phyloP scores from a whole-genome alignment of 2,113 vertebrate genomes.

The Arizona elegans region DNA sequence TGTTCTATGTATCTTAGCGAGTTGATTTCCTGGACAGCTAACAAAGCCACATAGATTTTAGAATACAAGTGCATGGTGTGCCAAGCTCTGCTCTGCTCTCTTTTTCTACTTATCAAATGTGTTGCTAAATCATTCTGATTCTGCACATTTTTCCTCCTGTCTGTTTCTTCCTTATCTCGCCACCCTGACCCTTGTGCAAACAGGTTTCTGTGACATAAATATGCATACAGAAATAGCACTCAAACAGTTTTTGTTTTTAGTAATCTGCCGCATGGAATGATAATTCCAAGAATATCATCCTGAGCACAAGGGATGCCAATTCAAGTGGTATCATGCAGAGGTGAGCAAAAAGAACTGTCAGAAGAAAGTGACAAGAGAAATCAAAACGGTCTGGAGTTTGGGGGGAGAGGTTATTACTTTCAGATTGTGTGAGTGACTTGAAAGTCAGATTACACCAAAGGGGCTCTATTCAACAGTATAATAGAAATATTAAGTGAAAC shows the following conservation, averaged over 20 bases:
- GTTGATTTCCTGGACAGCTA: not conserved
- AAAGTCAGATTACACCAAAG: not conserved
- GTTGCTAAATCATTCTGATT: not conserved
- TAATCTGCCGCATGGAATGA: slow-evolving; percentile 24
- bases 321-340: slow-evolving; percentile 31
- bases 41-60: not conserved
- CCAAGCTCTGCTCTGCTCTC: not conserved
- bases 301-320: slow-evolving; percentile 22
- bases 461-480: not conserved
- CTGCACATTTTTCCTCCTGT: not conserved
- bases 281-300: slow-evolving; percentile 2
- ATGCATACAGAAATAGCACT: not conserved
- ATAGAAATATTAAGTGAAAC: not conserved
- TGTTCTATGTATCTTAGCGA: not conserved
- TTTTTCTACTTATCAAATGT: not conserved
- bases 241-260: slow-evolving; percentile 26
- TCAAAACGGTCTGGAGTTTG: not conserved
- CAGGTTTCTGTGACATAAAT: not conserved
- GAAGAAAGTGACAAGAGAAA: slow-evolving; percentile 11
- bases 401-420: not conserved
- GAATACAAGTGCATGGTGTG: not conserved
- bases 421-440: not conserved
- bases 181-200: not conserved
- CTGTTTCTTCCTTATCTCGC: not conserved
- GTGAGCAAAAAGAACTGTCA: slow-evolving; percentile 12